Evolutionary conservation across 1,140 invertebrate genomes (phyloP).

Genomic region (Mercenaria mercenaria): DNA sequence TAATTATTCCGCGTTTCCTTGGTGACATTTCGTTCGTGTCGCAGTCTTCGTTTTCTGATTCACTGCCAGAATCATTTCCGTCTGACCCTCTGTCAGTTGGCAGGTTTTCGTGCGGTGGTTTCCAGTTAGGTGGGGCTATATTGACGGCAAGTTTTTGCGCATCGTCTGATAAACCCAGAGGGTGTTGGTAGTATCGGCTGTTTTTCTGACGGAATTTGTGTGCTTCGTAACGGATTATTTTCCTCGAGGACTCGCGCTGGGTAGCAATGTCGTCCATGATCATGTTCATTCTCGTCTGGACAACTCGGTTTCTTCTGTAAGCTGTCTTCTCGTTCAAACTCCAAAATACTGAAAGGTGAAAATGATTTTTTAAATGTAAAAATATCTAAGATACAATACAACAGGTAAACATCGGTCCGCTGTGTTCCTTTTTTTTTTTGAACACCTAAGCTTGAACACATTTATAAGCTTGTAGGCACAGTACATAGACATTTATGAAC

Average conservation of each 20-base stretch:
- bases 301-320: conserved; percentile 44
- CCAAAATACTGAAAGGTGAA: conserved; percentile 43
- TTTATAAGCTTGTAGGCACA: no score
- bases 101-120: background rate
- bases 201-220: conserved; percentile 56
- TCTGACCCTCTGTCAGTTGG: background rate
- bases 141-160: background rate
- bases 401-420: no score
- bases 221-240: conserved; percentile 38
- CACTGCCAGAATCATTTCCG: background rate
- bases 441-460: no score
- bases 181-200: conserved; percentile 11
- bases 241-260: conserved; percentile 15
- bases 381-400: no score
- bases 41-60: background rate
- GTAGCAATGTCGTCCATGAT: conserved; percentile 36
- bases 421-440: no score
- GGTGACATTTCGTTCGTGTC: conserved; percentile 5
- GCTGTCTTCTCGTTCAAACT: conserved; percentile 54
- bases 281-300: conserved; percentile 49
- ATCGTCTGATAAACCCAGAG: background rate
- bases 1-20: conserved; percentile 36
- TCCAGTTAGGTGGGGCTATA: conserved; percentile 33
- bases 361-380: no score
- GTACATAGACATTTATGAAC: no score